Base-by-base conservation (phyloP, 2,888 invertebrate species). In the Lepidocyrtinus sp. region DNA sequence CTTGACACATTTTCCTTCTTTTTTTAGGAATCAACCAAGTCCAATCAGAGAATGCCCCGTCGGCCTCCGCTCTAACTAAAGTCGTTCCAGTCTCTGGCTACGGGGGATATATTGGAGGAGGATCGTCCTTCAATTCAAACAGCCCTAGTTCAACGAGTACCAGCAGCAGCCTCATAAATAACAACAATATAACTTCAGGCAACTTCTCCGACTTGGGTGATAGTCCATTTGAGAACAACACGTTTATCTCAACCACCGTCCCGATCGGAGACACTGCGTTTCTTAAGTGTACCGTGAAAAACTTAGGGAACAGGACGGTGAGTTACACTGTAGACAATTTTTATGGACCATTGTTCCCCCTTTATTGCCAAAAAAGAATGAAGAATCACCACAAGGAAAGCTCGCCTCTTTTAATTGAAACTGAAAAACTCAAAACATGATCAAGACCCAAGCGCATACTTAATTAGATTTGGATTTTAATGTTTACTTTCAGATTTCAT, bases 191-290 rank as follows among this genome's bases (percentile, higher is more conserved):
- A 27, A 73, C 50, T 24, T 36, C 68, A 36, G 73, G 79, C 25
- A 79, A 79, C 74, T 79, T 79, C 61, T 70, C 79, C 45, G 79
- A 79, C 64, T 74, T 79, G 62, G 79, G 74, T 88, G 90, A 90
- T 89, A 84, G 83, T 80, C 89, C 89, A 36, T 87, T 87, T 87
- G 92, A 94, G 89, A 94, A 94, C 90, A 93, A 93, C 89, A 94
- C 94, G 78, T 91, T 92, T 84, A 93, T 93, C 86, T 94, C 94
- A 88, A 92, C 94, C 85, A 92, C 94, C 65, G 94, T 92, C 86
- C 94, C 94, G 89, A 91, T 94, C 81, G 95, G 94, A 67, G 92
- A 93, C 75, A 92, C 93, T 61, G 94, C 94, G 84, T 94, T 93
- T 90, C 91, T 95, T 87, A 94, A 94, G 89, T 95, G 95, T 89